Evolutionary conservation across 2,888 invertebrate species (phyloP).

Genomic region (Marasmarcha lunaedactyla): DNA sequence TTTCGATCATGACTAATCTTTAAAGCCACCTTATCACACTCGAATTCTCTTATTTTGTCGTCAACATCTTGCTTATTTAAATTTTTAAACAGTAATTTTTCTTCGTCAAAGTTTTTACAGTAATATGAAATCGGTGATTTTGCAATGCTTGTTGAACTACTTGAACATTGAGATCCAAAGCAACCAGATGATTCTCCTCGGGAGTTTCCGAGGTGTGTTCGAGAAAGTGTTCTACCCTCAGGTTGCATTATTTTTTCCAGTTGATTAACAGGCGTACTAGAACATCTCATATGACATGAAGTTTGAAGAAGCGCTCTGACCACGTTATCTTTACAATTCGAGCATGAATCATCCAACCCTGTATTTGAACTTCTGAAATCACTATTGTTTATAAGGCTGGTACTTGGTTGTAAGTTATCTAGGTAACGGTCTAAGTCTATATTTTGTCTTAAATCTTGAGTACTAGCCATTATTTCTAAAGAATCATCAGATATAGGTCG

Average conservation of each 20-base stretch:
- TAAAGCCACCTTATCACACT: conserved; percentile 43
- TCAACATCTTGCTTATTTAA: conserved; percentile 43
- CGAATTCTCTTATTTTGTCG: conserved; percentile 62
- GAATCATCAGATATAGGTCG: conserved; percentile 83
- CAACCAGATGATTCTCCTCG: conserved; percentile 38
- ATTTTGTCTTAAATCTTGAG: conserved; percentile 50
- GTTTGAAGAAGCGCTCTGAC: conserved; percentile 24
- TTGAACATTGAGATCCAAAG: conserved; percentile 45
- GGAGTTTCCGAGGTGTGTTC: conserved; percentile 26
- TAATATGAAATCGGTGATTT: conserved; percentile 61
- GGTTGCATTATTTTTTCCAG: conserved; percentile 22
- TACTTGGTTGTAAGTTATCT: conserved; percentile 71
- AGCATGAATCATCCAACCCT: conserved; percentile 25
- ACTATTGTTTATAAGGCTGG: conserved; percentile 22
- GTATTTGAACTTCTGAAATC: conserved; percentile 18
- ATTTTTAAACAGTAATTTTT: conserved; percentile 47
- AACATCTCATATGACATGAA: conserved; percentile 33
- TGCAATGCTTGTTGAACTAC: conserved; percentile 38
- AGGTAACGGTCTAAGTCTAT: conserved; percentile 78
- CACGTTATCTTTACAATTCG: conserved; percentile 30
- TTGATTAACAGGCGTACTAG: conserved; percentile 44
- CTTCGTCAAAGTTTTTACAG: conserved; percentile 50
- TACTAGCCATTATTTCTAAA: conserved; percentile 63
- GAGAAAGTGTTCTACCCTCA: conserved; percentile 17
- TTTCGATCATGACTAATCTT: conserved; percentile 38